Evolutionary conservation across 2,888 invertebrate genomes (phyloP), one percentile per base, ranked within the genome.

Genomic region (Hirtodrosophila trivittata): DNA sequence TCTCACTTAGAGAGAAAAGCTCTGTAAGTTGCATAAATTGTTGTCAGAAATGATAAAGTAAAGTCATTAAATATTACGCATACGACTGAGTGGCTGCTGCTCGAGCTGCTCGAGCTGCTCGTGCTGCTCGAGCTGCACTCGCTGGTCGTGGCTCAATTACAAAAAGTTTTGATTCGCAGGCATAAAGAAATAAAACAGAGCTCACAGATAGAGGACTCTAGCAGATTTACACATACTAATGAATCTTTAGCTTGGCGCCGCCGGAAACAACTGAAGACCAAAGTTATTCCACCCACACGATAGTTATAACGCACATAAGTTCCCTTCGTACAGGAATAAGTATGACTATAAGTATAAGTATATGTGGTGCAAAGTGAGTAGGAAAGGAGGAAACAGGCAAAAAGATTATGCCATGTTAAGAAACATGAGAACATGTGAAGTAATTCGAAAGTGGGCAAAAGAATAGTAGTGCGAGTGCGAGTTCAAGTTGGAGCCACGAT

Each of bases 221-320:
- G 49, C 64, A 73, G 77, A 80, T 74, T 66, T 72, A 63, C 69
- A 69, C 78, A 68, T 66, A 75, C 73, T 69, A 72, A 80, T 80
- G 80, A 68, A 82, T 82, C 73, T 80, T 68, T 67, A 77, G 82
- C 83, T 82, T 82, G 82, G 77, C 82, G 82, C 85, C 82, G 85
- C 77, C 75, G 82, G 85, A 85, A 75, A 58, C 37, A 41, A 66
- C 18, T 21, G 18, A 47, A 45, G 55, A 25, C 14, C 50, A 50
- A 75, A 80, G 65, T 68, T 76, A 57, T 41, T 35, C 59, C 35
- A 37, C 10, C 26, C 54, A 12, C 43, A 25, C 9, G 28, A 28
- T 28, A 28, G 28, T 28, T 28, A 28, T 28, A 28, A 28, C 7
- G 28, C 28, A 1, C 28, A 28, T 28, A 28, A 28, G 28, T 28